A percentile compares a stretch with the other conserved stretches of the same genome.
These are phyloP conservation scores for Euglossa dilemma DNA, from an alignment of 1,140 invertebrate species.

Conservation along the genomic window DNA sequence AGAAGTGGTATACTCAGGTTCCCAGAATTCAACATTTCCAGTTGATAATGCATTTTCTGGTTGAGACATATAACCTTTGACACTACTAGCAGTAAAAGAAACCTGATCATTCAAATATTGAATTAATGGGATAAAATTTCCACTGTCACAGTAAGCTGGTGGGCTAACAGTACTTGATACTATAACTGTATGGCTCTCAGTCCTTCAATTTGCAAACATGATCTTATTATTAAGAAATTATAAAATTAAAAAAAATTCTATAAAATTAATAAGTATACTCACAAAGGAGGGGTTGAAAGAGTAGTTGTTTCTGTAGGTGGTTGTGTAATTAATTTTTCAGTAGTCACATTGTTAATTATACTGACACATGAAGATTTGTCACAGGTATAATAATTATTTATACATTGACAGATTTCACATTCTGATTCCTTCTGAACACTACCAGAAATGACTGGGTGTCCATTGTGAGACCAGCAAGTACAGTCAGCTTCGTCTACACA, in stretches of 20 bases:
- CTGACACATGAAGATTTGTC: conserved; percentile 82
- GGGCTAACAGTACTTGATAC: conserved; percentile 81
- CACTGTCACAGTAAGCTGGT: conserved; percentile 80
- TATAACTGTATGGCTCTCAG: conserved; percentile 67
- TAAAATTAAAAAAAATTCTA: too few relatives aligned
- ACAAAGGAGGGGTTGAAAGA: not conserved
- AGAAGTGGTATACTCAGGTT: conserved; percentile 78
- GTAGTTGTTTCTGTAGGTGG: not conserved
- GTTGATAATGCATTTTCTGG: conserved; percentile 83
- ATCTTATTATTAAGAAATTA: not conserved
- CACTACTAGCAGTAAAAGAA: conserved; percentile 85
- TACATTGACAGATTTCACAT: conserved; percentile 89
- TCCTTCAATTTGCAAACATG: not conserved
- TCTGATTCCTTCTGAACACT: conserved; percentile 82
- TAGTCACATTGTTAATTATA: not conserved
- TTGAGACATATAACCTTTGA: conserved; percentile 77
- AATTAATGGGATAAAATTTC: conserved; percentile 74
- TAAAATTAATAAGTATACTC: not conserved
- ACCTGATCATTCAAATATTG: conserved; percentile 71
- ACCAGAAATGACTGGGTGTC: conserved; percentile 86
- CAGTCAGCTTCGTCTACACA: conserved; percentile 89
- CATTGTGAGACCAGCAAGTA: conserved; percentile 85
- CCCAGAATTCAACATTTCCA: conserved; percentile 83
- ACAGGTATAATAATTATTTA: conserved; percentile 88
- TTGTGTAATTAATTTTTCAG: not conserved